These are phyloP conservation scores for Elysia crispata DNA, from an alignment of 2,888 invertebrate species.

Conservation along the genomic window DNA sequence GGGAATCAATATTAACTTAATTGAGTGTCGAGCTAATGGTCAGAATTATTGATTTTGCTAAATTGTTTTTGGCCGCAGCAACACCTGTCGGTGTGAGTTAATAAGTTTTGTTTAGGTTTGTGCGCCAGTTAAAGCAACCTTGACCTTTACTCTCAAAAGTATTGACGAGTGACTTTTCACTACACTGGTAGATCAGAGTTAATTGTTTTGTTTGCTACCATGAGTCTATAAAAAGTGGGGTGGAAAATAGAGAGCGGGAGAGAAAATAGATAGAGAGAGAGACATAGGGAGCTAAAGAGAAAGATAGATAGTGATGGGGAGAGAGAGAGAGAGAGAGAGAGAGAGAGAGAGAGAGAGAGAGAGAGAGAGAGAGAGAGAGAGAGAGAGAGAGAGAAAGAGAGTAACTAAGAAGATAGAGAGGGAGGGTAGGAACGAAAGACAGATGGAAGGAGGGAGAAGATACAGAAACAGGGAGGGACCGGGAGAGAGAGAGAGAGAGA, in stretches of 20 bases:
- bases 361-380: slow-evolving; percentile 22
- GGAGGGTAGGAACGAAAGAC: background rate
- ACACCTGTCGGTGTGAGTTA: no score
- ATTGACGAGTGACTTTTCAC: no score
- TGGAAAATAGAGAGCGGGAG: background rate
- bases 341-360: slow-evolving; percentile 19
- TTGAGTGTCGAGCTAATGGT: no score
- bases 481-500: background rate
- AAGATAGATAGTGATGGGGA: background rate
- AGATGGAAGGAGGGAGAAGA: background rate
- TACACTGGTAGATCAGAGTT: no score
- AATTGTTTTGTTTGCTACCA: no score
- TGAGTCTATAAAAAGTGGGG: no score
- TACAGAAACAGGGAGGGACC: background rate
- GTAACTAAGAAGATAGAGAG: background rate
- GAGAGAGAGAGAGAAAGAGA: slow-evolving; percentile 12
- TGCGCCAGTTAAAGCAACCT: no score
- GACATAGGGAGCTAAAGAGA: background rate
- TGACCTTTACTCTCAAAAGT: no score
- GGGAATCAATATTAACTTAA: no score
- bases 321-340: slow-evolving; percentile 5
- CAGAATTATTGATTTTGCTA: no score
- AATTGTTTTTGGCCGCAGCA: no score
- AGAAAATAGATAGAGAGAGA: slow-evolving; percentile 11
- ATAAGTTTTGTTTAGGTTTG: no score